Base-by-base conservation (phyloP, 53 echinoderm and acorn worm species). In the Antedon mediterranea region DNA sequence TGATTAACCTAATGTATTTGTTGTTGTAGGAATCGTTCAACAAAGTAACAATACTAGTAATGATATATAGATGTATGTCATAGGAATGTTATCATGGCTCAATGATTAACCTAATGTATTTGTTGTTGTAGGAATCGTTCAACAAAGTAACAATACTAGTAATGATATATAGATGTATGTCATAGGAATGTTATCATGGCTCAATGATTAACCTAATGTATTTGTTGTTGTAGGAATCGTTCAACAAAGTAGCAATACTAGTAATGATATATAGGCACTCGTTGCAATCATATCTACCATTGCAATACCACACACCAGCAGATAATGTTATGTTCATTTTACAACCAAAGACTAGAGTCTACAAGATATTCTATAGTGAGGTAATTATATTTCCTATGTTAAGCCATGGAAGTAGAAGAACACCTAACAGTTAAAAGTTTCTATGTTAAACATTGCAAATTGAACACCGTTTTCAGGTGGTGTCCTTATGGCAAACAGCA, bases 231-330 rank as follows among this genome's bases (percentile, higher is more conserved):
- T 73, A 94, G 95, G 91, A 83, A 73, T 95, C 94, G 0, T 86
- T 87, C 77, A 91, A 89, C 78, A 85, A 85, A 32, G 80, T 90
- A 15, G 89, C 86, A 23, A 79, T 84, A 13, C 78, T 95, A 31
- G 81, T 92, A 32, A 78, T 97, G 30, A 86, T 86, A 32, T 97
- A 97, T 85, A 83, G 91, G 76, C 91, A 88, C 72, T 97, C 97
- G 73, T 76, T 97, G 20, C 87, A 89, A 78, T 86, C 89, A 44
- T 97, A 89, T 43, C 97, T 92, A 14, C 89, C 97, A 20, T 76
- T 90, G 32, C 85, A 85, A 28, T 92, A 89, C 79, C 90, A 97
- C 77, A 85, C 84, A 29, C 72, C 76, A 14, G 97, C 86, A 11
- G 91, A 97, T 74, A 85, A 77, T 7, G 81, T 91, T 57, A 86